Evolutionary conservation across 2,888 invertebrate genomes (phyloP).

Genomic region (Hydrotaea diabolus): DNA sequence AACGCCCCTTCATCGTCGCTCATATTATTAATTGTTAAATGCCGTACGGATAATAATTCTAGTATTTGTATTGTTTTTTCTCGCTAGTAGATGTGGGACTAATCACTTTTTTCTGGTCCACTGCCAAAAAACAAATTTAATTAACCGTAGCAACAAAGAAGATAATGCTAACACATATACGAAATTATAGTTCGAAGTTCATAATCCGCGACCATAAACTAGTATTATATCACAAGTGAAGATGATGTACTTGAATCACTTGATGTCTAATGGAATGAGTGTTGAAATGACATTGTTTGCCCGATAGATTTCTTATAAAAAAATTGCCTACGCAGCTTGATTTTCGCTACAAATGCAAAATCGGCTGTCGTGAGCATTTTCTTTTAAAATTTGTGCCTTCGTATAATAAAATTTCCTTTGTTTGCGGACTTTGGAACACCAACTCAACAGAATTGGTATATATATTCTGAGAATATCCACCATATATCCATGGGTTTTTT

Average conservation of each 20-base stretch:
- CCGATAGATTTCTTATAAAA: no score
- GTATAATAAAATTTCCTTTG: background rate
- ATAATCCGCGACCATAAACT: no score
- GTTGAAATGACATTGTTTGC: no score
- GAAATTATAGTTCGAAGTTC: slow-evolving; percentile 11
- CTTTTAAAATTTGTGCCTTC: no score
- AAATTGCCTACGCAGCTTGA: no score
- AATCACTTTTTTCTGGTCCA: slow-evolving; percentile 36
- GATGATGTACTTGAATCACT: background rate
- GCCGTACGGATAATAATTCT: slow-evolving; percentile 9
- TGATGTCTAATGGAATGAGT: background rate
- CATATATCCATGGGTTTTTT: no score
- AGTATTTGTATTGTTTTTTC: background rate
- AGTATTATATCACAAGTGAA: background rate
- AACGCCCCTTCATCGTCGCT: background rate
- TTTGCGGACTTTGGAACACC: slow-evolving; percentile 39
- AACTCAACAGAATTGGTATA: background rate
- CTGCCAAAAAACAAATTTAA: slow-evolving; percentile 40
- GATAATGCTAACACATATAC: background rate
- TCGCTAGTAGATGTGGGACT: background rate
- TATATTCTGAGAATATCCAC: slow-evolving; percentile 2
- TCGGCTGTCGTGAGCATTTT: no score
- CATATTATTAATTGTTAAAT: slow-evolving; percentile 16
- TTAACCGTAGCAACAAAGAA: background rate
- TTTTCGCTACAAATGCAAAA: no score